phyloP scores from a whole-genome alignment of 92 coral and sea anemone genomes.

The Palythoa grandiflora region DNA sequence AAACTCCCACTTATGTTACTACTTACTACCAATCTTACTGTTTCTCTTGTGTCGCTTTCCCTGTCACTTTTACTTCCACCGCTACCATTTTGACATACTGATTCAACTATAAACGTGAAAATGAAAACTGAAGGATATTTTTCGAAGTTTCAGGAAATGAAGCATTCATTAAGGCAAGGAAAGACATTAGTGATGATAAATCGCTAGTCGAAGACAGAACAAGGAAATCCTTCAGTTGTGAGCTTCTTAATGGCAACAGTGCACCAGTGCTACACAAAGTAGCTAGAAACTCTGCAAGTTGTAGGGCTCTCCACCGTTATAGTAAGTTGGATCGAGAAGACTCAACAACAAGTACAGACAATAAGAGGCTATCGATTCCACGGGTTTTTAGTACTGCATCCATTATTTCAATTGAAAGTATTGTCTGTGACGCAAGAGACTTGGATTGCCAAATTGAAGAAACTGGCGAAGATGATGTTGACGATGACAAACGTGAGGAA shows the following conservation, averaged over 20 bases:
- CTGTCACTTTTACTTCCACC: background rate
- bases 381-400: background rate
- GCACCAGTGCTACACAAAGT: conserved; percentile 12
- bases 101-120: too few relatives aligned
- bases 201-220: background rate
- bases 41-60: too few relatives aligned
- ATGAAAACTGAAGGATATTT: background rate
- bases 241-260: conserved; percentile 23
- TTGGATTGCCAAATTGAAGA: conserved; percentile 24
- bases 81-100: background rate
- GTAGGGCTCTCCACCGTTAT: conserved; percentile 34
- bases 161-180: background rate
- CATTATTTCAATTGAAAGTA: conserved; percentile 19
- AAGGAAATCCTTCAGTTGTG: conserved; percentile 40
- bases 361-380: background rate
- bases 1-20: too few relatives aligned
- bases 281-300: conserved; percentile 24
- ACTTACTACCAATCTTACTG: background rate
- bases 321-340: conserved; percentile 27
- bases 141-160: background rate
- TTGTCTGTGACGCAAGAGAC: conserved; percentile 33
- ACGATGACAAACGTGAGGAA: background rate
- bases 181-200: background rate
- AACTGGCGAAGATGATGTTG: background rate
- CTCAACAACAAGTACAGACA: background rate